Evolutionary conservation across 2,113 vertebrate species (phyloP), one percentile per base, ranked within the genome.

Genomic region (Etheostoma cragini): DNA sequence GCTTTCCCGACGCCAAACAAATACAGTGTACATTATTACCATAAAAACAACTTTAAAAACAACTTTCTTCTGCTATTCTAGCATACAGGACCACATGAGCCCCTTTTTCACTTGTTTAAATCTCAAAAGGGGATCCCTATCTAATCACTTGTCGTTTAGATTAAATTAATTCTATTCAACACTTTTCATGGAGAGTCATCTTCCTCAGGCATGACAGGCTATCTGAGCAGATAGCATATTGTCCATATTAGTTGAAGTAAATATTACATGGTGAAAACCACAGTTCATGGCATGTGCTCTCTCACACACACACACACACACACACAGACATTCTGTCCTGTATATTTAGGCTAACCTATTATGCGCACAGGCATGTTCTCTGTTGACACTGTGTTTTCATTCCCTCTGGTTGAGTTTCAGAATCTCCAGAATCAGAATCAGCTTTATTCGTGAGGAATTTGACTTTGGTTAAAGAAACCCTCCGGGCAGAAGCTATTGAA

Each of bases 391-490:
- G 54, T 61, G 80, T 22, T 38, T 63, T 38, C 35, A 47, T 62
- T 77, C 21, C 8, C 46, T 61, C 22, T 46, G 45, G 22, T 30
- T 67, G 49, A 74, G 64, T 38, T 63, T 56, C n/a, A n/a, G n/a
- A n/a, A n/a, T n/a, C n/a, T n/a, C n/a, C n/a, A n/a, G n/a, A n/a
- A n/a, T n/a, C n/a, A n/a, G n/a, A n/a, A n/a, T n/a, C n/a, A n/a
- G n/a, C n/a, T n/a, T n/a, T n/a, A n/a, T n/a, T n/a, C n/a, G n/a
- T n/a, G n/a, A n/a, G n/a, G n/a, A n/a, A n/a, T n/a, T n/a, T n/a
- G n/a, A n/a, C n/a, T n/a, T n/a, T n/a, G n/a, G n/a, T n/a, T n/a
- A n/a, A n/a, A n/a, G n/a, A n/a, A n/a, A n/a, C n/a, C n/a, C n/a
- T n/a, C n/a, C n/a, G n/a, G n/a, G n/a, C n/a, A n/a, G n/a, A n/a